Evolutionary conservation across 2,888 invertebrate species (phyloP).

Genomic region (Lasioglossum zephyrum): DNA sequence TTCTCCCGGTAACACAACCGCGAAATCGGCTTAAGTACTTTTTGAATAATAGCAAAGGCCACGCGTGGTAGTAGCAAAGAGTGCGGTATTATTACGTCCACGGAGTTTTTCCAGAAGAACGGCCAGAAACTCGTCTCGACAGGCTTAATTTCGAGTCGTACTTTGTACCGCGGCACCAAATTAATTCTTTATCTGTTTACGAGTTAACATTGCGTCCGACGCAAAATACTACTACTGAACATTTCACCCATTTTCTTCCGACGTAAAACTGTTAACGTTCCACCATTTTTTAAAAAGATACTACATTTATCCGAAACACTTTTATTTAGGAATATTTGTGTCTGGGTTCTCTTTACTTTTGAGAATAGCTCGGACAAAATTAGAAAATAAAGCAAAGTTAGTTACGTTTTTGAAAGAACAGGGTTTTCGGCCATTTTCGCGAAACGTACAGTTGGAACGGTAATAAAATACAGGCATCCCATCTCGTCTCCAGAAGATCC

Average conservation of each 20-base stretch:
- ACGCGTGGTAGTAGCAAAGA: slow-evolving; percentile 27
- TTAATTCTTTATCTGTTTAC: slow-evolving; percentile 7
- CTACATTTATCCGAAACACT: background rate
- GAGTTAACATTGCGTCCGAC: background rate
- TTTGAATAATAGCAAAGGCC: slow-evolving; percentile 71
- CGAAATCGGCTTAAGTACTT: slow-evolving; percentile 79
- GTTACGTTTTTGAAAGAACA: background rate
- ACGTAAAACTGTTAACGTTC: background rate
- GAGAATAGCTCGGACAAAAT: slow-evolving; percentile 2
- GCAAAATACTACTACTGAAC: background rate
- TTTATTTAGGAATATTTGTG: background rate
- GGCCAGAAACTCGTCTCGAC: slow-evolving; percentile 32
- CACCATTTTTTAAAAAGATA: background rate
- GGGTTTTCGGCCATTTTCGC: slow-evolving; percentile 30
- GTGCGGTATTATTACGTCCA: slow-evolving; percentile 33
- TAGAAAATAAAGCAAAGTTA: background rate
- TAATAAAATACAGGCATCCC: slow-evolving; percentile 53
- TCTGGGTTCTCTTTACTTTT: background rate
- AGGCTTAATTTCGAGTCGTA: background rate
- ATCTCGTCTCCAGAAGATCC: slow-evolving; percentile 50
- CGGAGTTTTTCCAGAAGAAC: slow-evolving; percentile 37
- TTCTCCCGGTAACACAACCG: slow-evolving; percentile 55
- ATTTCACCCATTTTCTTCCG: background rate
- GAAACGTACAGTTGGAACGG: slow-evolving; percentile 15
- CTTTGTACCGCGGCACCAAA: background rate